Base-by-base conservation (phyloP, 2,113 vertebrate species). In the Cheilinus undulatus region DNA sequence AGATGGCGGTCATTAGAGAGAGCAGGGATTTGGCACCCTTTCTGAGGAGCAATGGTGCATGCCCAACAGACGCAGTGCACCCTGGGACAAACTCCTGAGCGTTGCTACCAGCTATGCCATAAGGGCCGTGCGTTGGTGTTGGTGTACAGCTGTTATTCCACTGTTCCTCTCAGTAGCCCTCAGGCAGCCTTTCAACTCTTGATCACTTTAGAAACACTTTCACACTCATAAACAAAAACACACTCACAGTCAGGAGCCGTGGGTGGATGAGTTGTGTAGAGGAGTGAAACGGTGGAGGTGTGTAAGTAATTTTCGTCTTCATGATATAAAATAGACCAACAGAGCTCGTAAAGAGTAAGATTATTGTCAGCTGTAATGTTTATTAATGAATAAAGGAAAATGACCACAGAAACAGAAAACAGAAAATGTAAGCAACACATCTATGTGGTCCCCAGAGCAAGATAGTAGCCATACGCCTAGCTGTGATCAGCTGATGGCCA, bases 21-120 rank as follows among this genome's bases (percentile, higher is more conserved):
- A 65, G 82, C 80, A 76, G 73, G 23, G 65, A 79, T 84, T 89
- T 89, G 86, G 80, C 84, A 85, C 76, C 76, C 75, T 69, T 54
- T 89, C 75, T 42, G 60, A 70, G 48, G 75, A 66, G 78, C 87
- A 91, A 92, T 93, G 91, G 84, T 86, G 90, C 92, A 83, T 90
- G 71, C 63, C 68, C 80, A 88, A 86, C 75, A 81, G 78, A 84
- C 36, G 53, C 77, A 49, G 27, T 76, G 80, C 85, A 78, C 68
- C 28, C 85, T 74, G 81, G 68, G 85, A 89, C 58, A 79, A 69
- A 77, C 81, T 80, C 69, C 76, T 70, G 48, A 86, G 73, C 40
- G 20, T 59, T 12, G 23, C 58, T 54, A 78, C 77, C 69, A 78
- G 75, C 65, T 36, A 28, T 5, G 63, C 86, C 52, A 82, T 78